These are phyloP conservation scores for Caenorhabditis sp. DNA, from an alignment of 2,888 invertebrate genomes.

Conservation along the genomic window DNA sequence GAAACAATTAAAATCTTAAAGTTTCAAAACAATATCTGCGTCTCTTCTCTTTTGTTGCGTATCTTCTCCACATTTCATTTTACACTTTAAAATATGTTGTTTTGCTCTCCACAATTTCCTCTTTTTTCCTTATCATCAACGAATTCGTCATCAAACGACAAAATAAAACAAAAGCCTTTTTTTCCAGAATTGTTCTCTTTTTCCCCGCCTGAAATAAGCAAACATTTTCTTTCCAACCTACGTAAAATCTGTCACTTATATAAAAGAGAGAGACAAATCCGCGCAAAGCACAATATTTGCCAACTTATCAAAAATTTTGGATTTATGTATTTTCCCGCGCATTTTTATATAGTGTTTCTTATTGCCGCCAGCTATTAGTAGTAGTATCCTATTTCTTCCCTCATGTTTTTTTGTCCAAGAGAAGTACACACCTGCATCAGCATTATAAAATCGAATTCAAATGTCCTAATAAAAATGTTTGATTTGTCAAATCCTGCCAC, in stretches of 20 bases:
- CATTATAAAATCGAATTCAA: not conserved
- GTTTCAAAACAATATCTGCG: too few relatives aligned
- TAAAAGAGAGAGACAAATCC: not conserved
- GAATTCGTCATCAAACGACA: not conserved
- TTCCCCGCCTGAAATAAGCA: not conserved
- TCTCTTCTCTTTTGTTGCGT: too few relatives aligned
- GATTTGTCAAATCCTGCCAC: not conserved
- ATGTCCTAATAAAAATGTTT: conserved; percentile 1
- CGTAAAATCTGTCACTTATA: not conserved
- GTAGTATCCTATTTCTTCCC: not conserved
- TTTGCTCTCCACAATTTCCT: not conserved
- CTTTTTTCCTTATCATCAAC: not conserved
- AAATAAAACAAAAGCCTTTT: not conserved
- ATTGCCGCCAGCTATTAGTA: not conserved
- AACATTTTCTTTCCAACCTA: not conserved
- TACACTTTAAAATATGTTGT: too few relatives aligned
- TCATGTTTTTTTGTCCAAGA: not conserved
- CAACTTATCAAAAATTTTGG: conserved; percentile 27
- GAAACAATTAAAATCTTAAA: too few relatives aligned
- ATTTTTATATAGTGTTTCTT: conserved; percentile 13
- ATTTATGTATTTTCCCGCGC: not conserved
- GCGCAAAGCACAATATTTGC: conserved; percentile 20
- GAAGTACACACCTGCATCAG: not conserved
- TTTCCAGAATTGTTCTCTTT: not conserved
- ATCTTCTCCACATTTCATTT: not conserved